Base-by-base conservation (phyloP, 2,797 vertebrate species). In the Loris lydekkerianus region DNA sequence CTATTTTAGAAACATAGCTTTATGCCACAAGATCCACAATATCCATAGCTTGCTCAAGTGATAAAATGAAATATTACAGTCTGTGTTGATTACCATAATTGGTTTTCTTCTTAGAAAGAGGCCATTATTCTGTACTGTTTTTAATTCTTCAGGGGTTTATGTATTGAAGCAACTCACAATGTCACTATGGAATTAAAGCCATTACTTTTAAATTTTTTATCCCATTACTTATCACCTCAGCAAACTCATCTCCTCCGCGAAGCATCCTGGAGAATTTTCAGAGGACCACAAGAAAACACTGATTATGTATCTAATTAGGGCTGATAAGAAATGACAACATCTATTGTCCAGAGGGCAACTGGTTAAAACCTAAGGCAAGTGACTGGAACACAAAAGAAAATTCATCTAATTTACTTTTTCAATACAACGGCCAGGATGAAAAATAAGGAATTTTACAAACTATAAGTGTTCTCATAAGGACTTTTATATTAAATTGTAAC, bases 391-490 rank as follows among this genome's bases (percentile, higher is more conserved):
- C 34, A 61, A 85, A 29, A 82, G 37, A 91, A 95, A 84, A 73
- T 84, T 43, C 9, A 82, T 67, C 43, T 20, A 76, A 76, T 92
- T 87, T 65, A 83, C 49, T 65, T 80, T 85, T 92, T 58, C 92
- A 84, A 90, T 27, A 95, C 25, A 43, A 43, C 13, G 65, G 20
- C 20, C 31, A 40, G 18, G 9, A 4, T 53, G 61, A 86, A 93
- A 93, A 96, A 78, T 91, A 49, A 96, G 63, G 25, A 84, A 75
- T 81, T 80, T 81, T 69, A 25, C n/a, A 88, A 73, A n/a, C 23
- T 25, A 49, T n/a, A 80, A 90, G 49, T 72, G 20, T 78, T 56
- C 25, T 78, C 63, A 61, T 73, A 40, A 70, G 80, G 14, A 2
- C 20, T 29, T 61, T 81, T 61, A 65, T 43, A 63, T 91, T 76